Evolutionary conservation across 2,113 vertebrate genomes (phyloP).

Genomic region (Neolamprologus tretocephalus): DNA sequence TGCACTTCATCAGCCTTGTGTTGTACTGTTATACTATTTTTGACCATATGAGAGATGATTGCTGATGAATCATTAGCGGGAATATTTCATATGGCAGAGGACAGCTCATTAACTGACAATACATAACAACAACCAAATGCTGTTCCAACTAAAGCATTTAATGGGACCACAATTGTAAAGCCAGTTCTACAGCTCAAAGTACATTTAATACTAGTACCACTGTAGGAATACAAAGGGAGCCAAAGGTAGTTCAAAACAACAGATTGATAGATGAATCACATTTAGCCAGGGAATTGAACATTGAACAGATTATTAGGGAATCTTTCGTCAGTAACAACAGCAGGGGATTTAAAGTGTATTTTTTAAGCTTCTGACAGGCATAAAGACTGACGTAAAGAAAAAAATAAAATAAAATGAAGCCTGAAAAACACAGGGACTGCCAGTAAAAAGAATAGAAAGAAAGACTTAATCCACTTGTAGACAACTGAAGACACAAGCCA

Average conservation of each 20-base stretch:
- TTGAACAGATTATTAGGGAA: not conserved
- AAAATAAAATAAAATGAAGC: not conserved
- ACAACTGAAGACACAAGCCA: not conserved
- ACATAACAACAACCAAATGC: conserved; percentile 35
- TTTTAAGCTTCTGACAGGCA: not conserved
- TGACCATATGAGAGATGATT: conserved; percentile 52
- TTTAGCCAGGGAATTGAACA: not conserved
- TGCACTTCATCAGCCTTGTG: conserved; percentile 39
- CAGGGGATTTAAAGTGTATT: not conserved
- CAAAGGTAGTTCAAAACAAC: not conserved
- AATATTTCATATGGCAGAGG: conserved; percentile 3
- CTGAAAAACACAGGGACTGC: conserved; percentile 1
- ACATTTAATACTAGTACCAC: not conserved
- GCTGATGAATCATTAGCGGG: conserved; percentile 16
- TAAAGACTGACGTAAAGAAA: not conserved
- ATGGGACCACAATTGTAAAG: conserved; percentile 38
- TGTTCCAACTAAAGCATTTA: conserved; percentile 30
- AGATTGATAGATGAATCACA: conserved; percentile 22
- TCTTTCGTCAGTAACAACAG: not conserved
- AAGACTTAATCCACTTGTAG: not conserved
- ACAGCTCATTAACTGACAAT: conserved; percentile 9
- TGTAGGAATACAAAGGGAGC: not conserved
- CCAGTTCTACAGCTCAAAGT: not conserved
- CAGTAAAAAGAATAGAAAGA: not conserved
- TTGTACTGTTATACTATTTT: conserved; percentile 22